Conservation (phyloP, 2,113 vertebrate genomes). For the Tenebrosternarchus preto region DNA sequence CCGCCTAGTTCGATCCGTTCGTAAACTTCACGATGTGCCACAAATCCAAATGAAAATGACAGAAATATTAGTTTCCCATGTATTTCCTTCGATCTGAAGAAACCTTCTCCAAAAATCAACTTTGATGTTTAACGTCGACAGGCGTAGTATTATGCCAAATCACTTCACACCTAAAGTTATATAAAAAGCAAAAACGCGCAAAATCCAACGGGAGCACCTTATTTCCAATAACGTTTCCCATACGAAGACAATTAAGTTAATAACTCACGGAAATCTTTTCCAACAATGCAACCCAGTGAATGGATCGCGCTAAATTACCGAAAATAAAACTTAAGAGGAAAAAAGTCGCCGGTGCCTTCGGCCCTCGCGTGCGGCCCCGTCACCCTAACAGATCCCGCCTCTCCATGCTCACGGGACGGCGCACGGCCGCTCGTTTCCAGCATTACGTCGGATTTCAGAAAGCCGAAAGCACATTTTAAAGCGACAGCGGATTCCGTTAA, state of each 20-base stretch:
- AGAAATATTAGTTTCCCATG: neutral
- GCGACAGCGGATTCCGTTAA: neutral
- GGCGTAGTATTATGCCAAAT: constrained; percentile 19
- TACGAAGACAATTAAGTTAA: too few relatives aligned
- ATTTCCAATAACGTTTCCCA: too few relatives aligned
- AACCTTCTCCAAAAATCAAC: neutral
- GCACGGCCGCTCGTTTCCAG: too few relatives aligned
- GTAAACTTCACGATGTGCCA: neutral
- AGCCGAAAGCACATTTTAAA: neutral
- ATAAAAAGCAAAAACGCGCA: neutral
- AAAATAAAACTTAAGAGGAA: constrained; percentile 14
- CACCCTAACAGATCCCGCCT: constrained; percentile 25
- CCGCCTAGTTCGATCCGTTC: neutral
- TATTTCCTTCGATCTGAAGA: neutral
- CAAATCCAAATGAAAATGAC: neutral
- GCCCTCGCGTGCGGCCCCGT: constrained; percentile 11
- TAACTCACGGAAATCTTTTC: too few relatives aligned
- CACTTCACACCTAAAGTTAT: neutral
- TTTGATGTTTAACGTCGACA: neutral
- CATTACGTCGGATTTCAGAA: too few relatives aligned
- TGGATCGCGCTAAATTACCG: neutral
- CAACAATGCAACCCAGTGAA: too few relatives aligned
- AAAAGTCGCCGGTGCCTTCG: constrained; percentile 40
- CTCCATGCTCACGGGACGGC: neutral
- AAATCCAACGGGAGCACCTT: neutral